A percentile compares a stretch with the other conserved stretches of the same genome.
Evolutionary conservation across 2,113 vertebrate genomes (phyloP).

Genomic region (Chlamydotis undulata): DNA sequence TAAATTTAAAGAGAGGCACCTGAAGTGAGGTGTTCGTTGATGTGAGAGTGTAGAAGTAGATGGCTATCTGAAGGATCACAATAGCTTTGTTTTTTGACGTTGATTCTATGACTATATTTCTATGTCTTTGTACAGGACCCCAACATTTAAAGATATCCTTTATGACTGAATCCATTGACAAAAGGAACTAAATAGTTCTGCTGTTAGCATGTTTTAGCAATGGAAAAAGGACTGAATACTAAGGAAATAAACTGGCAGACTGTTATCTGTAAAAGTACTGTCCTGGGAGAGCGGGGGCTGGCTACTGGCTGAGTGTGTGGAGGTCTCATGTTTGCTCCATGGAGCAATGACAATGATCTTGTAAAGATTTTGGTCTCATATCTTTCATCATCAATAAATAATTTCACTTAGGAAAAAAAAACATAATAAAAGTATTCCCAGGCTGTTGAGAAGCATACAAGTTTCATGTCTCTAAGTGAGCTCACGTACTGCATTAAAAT

Average conservation of each 20-base stretch:
- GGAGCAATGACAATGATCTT: not conserved
- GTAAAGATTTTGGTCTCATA: not conserved
- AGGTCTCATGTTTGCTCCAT: not conserved
- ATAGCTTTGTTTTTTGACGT: not conserved
- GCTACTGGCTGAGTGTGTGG: rapidly evolving
- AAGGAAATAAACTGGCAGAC: not conserved
- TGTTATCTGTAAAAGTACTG: not conserved
- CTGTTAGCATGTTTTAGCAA: not conserved
- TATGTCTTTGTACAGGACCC: not conserved
- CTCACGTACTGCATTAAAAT: not conserved
- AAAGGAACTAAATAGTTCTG: not conserved
- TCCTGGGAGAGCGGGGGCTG: not conserved
- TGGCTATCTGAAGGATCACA: not conserved
- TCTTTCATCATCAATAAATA: not conserved
- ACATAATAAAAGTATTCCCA: not conserved
- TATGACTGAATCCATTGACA: not conserved
- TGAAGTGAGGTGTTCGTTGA: not conserved
- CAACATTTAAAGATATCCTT: not conserved
- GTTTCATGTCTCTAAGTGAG: not conserved
- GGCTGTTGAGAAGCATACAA: not conserved
- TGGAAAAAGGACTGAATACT: not conserved
- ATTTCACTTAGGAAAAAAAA: not conserved
- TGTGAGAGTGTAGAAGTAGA: not conserved
- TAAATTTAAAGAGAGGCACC: not conserved
- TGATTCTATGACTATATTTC: not conserved